Base-by-base conservation (phyloP, 2,888 invertebrate species). In the Drosophila borealis region DNA sequence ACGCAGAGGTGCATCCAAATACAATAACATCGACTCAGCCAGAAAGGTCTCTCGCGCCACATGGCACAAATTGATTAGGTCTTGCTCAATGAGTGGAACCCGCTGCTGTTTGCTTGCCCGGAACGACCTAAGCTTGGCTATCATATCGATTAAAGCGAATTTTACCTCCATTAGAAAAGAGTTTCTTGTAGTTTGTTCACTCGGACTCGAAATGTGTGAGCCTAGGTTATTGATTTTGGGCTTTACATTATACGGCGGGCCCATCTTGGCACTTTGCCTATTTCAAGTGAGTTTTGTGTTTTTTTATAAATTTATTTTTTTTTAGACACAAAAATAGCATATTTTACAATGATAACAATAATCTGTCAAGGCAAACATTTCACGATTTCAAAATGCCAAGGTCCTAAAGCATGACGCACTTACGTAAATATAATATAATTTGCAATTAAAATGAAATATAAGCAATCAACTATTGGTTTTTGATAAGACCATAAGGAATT, bases 1-100 rank as follows among this genome's bases (percentile, higher is more conserved):
- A 2, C 66, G 56, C 14, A 79, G 1, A 0, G 72, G 75, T 0
- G 72, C 66, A 0, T 44, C 13, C 29, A 80, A 3, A 13, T 46
- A 33, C 5, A 78, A 8, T 14, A 74, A 45, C 74, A 79, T 79
- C 0, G 74, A 48, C 13, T 74, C 51, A 2, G 39, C 9, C 25
- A 78, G 8, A 1, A 78, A 53, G 8, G 42, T 8, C 25, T 68
- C 54, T 0, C 74, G 39, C 0, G 74, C 70, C 19, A 29, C 8
- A 4, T 25, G 3, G 19, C 73, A 78, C 17, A 75, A 13, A 8
- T 10, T 17, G 1, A 46, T 3, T 2, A 75, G 21, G 1, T 76
- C 73, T 1, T 21, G 33, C 11, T 78, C 78, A 10, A 10, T 0
- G 1, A 78, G 33, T 2, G 17, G 37, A 9, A 72, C 34, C 3